These are phyloP conservation scores for Peromyscus aztecus DNA, from an alignment of 2,797 vertebrate species.

Conservation along the genomic window DNA sequence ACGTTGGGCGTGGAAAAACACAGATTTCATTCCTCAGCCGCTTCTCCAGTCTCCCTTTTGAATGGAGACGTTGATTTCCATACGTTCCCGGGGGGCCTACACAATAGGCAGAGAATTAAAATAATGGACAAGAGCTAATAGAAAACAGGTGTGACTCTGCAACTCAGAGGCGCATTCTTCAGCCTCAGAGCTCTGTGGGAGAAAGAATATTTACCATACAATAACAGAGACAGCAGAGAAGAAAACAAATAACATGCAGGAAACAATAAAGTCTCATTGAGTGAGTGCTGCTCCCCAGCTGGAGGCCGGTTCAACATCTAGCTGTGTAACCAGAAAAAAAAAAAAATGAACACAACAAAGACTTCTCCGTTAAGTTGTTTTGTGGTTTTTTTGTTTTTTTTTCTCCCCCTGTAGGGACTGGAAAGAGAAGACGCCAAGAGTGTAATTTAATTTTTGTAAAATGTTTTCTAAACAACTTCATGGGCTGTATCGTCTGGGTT, in stretches of 20 bases:
- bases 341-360: slow-evolving; percentile 71
- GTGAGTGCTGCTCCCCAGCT: slow-evolving; percentile 81
- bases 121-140: slow-evolving; percentile 82
- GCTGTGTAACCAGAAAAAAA: slow-evolving; percentile 22
- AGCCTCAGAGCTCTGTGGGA: slow-evolving; percentile 63
- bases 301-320: slow-evolving; percentile 79
- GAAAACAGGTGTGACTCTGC: slow-evolving; percentile 85
- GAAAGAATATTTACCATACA: slow-evolving; percentile 78
- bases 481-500: slow-evolving; percentile 51
- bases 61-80: slow-evolving; percentile 83
- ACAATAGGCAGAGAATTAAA: slow-evolving; percentile 85
- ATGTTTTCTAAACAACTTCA: slow-evolving; percentile 78
- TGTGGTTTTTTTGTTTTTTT: neutral
- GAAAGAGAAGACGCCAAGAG: slow-evolving; percentile 56
- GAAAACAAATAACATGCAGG: slow-evolving; percentile 52
- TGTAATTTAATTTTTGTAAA: slow-evolving; percentile 78
- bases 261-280: slow-evolving; percentile 77
- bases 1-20: slow-evolving; percentile 71
- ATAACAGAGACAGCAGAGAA: slow-evolving; percentile 64
- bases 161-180: slow-evolving; percentile 43
- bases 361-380: slow-evolving; percentile 76
- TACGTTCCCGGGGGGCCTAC: slow-evolving; percentile 73
- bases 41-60: slow-evolving; percentile 77
- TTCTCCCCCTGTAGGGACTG: slow-evolving; percentile 23
- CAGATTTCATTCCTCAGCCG: slow-evolving; percentile 79